Conservation (phyloP, 2,797 vertebrate species). For the Smutsia gigantea region DNA sequence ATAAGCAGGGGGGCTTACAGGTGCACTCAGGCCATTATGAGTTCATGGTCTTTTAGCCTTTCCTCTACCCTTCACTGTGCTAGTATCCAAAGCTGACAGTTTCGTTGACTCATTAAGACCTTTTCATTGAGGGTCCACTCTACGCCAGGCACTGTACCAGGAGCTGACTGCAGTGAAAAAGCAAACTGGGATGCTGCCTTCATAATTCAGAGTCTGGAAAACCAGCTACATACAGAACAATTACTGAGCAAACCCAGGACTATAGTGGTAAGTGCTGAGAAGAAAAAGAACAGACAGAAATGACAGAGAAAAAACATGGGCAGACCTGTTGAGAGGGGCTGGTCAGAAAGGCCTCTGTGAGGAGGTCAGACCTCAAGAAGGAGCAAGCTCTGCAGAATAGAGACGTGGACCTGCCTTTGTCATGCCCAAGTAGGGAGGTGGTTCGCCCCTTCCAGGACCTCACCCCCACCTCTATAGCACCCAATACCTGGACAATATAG, state of each 20-base stretch:
- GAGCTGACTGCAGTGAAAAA: not conserved
- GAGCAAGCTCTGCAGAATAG: not conserved
- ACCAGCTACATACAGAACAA: not conserved
- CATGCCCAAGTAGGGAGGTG: not conserved
- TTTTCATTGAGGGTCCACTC: not conserved
- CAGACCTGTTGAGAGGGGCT: accelerated
- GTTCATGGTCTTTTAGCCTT: not conserved
- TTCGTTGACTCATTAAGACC: not conserved
- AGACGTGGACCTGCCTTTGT: not conserved
- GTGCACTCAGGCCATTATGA: not conserved
- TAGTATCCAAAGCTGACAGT: not conserved
- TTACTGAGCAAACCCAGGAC: not conserved
- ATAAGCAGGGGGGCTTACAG: not conserved
- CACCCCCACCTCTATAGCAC: not conserved
- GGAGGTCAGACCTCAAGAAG: not conserved
- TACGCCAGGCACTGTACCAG: not conserved
- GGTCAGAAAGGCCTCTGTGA: not conserved
- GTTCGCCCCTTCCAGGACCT: not conserved
- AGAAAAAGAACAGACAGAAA: not conserved
- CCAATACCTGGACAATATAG: slow-evolving; percentile 96
- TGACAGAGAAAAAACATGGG: not conserved
- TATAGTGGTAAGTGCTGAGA: not conserved
- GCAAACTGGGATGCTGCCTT: not conserved
- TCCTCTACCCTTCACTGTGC: not conserved
- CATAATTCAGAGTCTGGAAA: not conserved